Conservation (phyloP, 2,797 vertebrate genomes). For the Odontamblyopus lacepedii region DNA sequence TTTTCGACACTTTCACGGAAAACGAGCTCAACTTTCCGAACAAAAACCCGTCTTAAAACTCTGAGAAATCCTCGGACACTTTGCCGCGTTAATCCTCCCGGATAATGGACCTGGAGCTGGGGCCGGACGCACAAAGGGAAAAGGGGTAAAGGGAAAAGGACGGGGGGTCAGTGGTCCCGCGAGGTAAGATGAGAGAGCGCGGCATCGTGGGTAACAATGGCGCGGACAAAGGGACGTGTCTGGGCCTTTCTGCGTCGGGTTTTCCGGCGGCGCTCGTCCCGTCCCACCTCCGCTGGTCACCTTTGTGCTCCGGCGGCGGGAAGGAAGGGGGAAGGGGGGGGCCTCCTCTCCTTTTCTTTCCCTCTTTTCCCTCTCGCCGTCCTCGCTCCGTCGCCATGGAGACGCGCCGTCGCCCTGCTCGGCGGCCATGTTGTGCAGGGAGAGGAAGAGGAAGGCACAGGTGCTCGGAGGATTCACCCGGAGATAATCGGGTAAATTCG, state of each 20-base stretch:
- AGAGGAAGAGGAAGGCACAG: conserved; percentile 56
- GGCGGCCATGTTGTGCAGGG: conserved; percentile 68
- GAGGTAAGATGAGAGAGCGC: conserved; percentile 66
- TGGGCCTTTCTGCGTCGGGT: conserved; percentile 28
- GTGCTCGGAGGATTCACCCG: conserved; percentile 42
- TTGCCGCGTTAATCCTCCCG: conserved; percentile 27
- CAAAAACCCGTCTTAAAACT: not conserved
- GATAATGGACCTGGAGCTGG: conserved; percentile 44
- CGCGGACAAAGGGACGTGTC: conserved; percentile 62
- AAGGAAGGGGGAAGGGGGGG: not conserved
- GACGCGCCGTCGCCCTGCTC: conserved; percentile 58
- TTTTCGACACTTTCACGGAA: too few species aligned
- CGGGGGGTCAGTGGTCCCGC: conserved; percentile 52
- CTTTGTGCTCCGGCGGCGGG: conserved; percentile 67
- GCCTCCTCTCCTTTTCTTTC: conserved; percentile 1
- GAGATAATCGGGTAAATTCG: not conserved
- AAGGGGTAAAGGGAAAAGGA: too few species aligned
- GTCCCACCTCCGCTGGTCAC: conserved; percentile 67
- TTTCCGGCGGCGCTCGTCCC: conserved; percentile 42
- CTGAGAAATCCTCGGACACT: conserved; percentile 13
- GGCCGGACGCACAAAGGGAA: conserved; percentile 48
- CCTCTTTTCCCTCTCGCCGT: too few species aligned
- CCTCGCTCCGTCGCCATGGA: conserved; percentile 47
- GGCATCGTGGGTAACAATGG: conserved; percentile 57
- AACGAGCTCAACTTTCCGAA: not conserved